Evolutionary conservation across 2,888 invertebrate genomes (phyloP).

Genomic region (Dryomyza anilis): DNA sequence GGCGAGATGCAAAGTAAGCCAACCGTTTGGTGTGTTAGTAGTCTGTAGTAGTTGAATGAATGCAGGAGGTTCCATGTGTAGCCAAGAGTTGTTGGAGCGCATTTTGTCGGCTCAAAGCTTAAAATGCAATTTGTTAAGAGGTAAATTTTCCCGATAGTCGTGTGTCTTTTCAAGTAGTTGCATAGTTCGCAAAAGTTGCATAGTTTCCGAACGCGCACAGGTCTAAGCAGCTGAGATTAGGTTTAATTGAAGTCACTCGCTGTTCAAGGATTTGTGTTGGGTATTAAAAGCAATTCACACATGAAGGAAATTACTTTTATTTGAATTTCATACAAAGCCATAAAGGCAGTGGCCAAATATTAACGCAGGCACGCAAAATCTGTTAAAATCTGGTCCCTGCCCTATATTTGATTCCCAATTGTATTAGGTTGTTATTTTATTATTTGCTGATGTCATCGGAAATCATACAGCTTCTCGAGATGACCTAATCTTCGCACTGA

Average conservation of each 20-base stretch:
- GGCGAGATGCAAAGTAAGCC: background rate
- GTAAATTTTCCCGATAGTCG: background rate
- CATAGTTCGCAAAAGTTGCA: background rate
- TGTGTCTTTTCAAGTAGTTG: background rate
- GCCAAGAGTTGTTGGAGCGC: background rate
- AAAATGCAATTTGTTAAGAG: conserved; percentile 7
- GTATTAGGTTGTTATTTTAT: conserved; percentile 6
- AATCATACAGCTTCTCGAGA: background rate
- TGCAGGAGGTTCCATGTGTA: background rate
- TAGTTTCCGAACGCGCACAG: too few relatives aligned
- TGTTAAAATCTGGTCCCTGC: background rate
- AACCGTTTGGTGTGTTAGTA: too few relatives aligned
- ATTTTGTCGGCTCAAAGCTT: background rate
- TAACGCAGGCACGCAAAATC: background rate
- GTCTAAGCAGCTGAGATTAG: background rate
- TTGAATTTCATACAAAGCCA: background rate
- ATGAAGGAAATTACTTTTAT: too few relatives aligned
- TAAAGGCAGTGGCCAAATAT: background rate
- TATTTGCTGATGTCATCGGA: conserved; percentile 51
- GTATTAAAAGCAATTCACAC: too few relatives aligned
- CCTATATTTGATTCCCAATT: background rate
- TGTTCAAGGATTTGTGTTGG: too few relatives aligned
- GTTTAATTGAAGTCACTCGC: background rate
- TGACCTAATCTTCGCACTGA: conserved; percentile 6
- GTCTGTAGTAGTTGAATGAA: background rate